Evolutionary conservation across 2,113 vertebrate genomes (phyloP).

Genomic region (Myiozetetes cayanensis): DNA sequence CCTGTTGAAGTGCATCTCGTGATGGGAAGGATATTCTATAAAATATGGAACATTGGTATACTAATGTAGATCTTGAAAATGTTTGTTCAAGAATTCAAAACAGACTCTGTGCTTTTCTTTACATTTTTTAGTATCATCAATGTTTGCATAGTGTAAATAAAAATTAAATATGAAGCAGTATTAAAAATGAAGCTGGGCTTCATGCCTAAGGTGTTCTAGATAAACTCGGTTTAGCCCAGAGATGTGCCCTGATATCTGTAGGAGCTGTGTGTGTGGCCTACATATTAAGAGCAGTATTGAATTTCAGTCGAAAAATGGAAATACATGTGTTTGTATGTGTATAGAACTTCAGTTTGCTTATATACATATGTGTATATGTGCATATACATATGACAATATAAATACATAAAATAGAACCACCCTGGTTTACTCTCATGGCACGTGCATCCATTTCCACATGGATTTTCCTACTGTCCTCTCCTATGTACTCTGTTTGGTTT

Average conservation of each 20-base stretch:
- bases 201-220: background rate
- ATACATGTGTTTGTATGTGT: background rate
- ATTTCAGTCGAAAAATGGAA: background rate
- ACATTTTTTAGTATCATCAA: background rate
- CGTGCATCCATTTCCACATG: rapidly evolving
- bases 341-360: background rate
- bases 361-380: rapidly evolving
- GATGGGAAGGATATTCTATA: background rate
- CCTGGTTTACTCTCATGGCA: background rate
- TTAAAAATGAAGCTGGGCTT: background rate
- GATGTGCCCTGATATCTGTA: background rate
- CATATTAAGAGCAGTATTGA: background rate
- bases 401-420: background rate
- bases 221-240: background rate
- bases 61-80: background rate
- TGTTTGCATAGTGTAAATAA: background rate
- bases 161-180: background rate
- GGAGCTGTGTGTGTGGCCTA: background rate
- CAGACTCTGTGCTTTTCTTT: background rate
- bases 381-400: background rate
- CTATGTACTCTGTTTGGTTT: background rate
- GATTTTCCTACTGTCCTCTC: background rate
- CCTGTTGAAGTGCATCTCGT: background rate
- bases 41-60: background rate
- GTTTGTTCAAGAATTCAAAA: background rate